Evolutionary conservation across 2,888 invertebrate genomes (phyloP), one percentile per base, ranked within the genome.

Genomic region (Augochlorella aurata): DNA sequence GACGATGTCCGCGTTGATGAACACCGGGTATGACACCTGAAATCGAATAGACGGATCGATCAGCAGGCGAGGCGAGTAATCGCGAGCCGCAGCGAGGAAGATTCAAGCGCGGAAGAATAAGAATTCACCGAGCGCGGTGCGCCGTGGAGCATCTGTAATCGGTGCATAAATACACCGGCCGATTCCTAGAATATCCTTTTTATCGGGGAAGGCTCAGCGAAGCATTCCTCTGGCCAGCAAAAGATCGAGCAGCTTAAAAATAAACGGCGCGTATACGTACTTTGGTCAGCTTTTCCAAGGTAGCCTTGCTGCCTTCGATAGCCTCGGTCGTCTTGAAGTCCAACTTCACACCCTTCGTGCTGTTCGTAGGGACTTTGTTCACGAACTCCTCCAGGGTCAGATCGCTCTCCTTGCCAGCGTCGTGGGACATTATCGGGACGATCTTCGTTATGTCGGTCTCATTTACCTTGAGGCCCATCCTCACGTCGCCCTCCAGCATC

Each of bases 401-500:
- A 93, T 98, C 97, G 0, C 98, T 97, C 18, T 93, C 94, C 5
- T 92, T 95, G 0, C 94, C 94, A 0, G 98, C 98, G 0, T 98
- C 97, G 94, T 98, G 98, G 0, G 96, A 98, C 98, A 98, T 98
- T 63, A 98, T 95, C 0, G 98, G 98, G 12, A 94, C 90, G 66
- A 49, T 0, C n/a, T 52, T 9, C 10, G 47, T 47, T 10, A 12
- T 10, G 47, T 3, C 0, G 7, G 2, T 8, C n/a, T 21, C 2
- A 54, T 70, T 49, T 45, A 45, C 84, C 65, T 96, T 79, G 50
- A 94, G 95, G 18, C 97, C 97, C 73, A 97, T 89, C 10, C 96
- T 95, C 47, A 98, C 95, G 92, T 98, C 98, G 0, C 97, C 98
- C 94, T 98, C 98, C 79, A 98, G 94, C 97, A 98, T 98, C 93